Conservation (phyloP, 1,140 invertebrate genomes). For the Andricus grossulariae region DNA sequence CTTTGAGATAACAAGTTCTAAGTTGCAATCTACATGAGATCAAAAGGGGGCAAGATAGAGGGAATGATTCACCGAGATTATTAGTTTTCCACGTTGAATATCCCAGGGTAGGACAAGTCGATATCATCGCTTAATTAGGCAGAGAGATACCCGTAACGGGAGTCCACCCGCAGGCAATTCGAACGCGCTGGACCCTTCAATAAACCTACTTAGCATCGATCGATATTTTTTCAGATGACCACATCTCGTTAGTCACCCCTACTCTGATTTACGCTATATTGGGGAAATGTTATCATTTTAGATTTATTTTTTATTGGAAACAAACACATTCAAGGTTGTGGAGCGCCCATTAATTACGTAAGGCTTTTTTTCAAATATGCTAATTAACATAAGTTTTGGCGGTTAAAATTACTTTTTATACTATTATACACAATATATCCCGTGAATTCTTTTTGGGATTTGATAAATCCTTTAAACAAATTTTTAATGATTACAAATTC, state of each 20-base stretch:
- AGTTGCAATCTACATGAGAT: slow-evolving; percentile 1
- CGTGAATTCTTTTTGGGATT: too few relatives aligned
- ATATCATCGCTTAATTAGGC: slow-evolving; percentile 54
- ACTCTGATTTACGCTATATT: not conserved
- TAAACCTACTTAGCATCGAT: slow-evolving; percentile 29
- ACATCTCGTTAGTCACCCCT: slow-evolving; percentile 10
- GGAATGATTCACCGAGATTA: slow-evolving; percentile 46
- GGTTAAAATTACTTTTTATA: too few relatives aligned
- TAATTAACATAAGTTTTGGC: too few relatives aligned
- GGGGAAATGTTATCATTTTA: too few relatives aligned
- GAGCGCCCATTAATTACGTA: too few relatives aligned
- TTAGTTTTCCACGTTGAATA: slow-evolving; percentile 42
- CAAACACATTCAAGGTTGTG: too few relatives aligned
- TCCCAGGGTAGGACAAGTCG: slow-evolving; percentile 21
- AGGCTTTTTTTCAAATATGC: too few relatives aligned
- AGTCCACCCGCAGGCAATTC: slow-evolving; percentile 6
- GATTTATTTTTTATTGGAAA: too few relatives aligned
- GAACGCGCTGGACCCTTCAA: slow-evolving; percentile 6
- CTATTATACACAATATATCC: too few relatives aligned
- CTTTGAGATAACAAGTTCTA: slow-evolving; percentile 12
- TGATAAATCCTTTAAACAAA: not conserved
- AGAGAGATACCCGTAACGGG: slow-evolving; percentile 26
- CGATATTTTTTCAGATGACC: slow-evolving; percentile 15
- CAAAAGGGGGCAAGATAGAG: not conserved
- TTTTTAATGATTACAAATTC: too few relatives aligned